A percentile compares a stretch with the other conserved stretches of the same genome.
phyloP scores from a whole-genome alignment of 2,888 invertebrate genomes.

The Aspidapion aeneum region DNA sequence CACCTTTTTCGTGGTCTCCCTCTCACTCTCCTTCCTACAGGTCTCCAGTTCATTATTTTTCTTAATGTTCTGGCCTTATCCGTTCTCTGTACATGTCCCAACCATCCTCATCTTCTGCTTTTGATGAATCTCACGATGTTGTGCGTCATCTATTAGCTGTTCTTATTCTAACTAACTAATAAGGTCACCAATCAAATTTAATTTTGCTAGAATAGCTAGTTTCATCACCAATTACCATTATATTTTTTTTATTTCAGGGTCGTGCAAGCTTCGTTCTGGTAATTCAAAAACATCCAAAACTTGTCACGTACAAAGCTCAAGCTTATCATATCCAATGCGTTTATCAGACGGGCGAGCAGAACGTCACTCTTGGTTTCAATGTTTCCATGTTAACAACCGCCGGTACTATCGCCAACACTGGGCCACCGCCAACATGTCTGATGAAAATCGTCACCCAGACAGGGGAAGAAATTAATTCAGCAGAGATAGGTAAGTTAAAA shows the following conservation, averaged over 20 bases:
- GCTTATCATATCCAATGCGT: conserved; percentile 96
- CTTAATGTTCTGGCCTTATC: too few relatives aligned
- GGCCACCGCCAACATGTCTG: conserved; percentile 87
- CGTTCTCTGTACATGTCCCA: too few relatives aligned
- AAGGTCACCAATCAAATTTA: too few relatives aligned
- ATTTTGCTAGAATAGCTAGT: too few relatives aligned
- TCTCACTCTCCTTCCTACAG: too few relatives aligned
- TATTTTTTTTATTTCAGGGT: conserved; percentile 55
- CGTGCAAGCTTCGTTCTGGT: conserved; percentile 91
- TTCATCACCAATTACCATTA: too few relatives aligned
- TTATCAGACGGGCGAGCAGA: conserved; percentile 91
- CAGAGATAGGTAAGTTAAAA: conserved; percentile 69
- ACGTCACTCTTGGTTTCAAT: conserved; percentile 89
- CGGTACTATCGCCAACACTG: conserved; percentile 92
- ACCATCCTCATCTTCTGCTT: too few relatives aligned
- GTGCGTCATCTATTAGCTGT: too few relatives aligned
- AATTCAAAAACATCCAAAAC: conserved; percentile 93
- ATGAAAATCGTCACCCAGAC: conserved; percentile 88
- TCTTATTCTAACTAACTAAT: too few relatives aligned
- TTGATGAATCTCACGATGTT: too few relatives aligned
- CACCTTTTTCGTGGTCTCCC: too few relatives aligned
- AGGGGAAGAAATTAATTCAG: conserved; percentile 85
- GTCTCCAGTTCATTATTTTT: too few relatives aligned
- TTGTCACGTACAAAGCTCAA: conserved; percentile 91
- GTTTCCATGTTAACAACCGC: conserved; percentile 94